Evolutionary conservation across 2,888 invertebrate genomes (phyloP).

Genomic region (Nemapogon koenigi): DNA sequence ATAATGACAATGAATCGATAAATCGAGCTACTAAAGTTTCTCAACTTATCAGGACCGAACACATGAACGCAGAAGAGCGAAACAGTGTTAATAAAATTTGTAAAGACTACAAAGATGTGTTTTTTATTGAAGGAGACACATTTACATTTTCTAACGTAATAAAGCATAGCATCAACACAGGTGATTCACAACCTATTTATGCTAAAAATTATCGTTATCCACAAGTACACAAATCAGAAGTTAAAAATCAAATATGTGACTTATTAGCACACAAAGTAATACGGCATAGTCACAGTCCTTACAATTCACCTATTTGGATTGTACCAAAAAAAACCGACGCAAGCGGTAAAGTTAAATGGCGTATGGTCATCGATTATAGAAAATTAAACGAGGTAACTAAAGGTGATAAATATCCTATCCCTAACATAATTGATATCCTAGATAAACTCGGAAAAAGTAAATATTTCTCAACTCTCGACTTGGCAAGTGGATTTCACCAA

Average conservation of each 20-base stretch:
- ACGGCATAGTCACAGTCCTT: constrained; percentile 7
- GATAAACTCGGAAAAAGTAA: constrained; percentile 17
- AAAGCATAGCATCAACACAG: constrained; percentile 16
- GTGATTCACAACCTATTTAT: constrained; percentile 15
- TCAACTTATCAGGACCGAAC: not conserved
- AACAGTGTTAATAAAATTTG: not conserved
- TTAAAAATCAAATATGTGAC: constrained; percentile 11
- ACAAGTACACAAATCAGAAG: constrained; percentile 16
- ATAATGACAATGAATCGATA: too few relatives aligned
- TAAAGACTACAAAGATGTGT: constrained; percentile 2
- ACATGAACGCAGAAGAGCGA: constrained; percentile 3
- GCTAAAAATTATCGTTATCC: constrained; percentile 18
- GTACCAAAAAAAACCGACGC: constrained; percentile 15
- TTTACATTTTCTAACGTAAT: constrained; percentile 13
- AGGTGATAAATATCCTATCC: constrained; percentile 11
- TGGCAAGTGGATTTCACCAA: constrained; percentile 6
- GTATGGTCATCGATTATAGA: constrained; percentile 10
- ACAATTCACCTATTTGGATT: constrained; percentile 12
- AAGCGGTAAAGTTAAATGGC: constrained; percentile 11
- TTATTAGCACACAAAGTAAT: constrained; percentile 15
- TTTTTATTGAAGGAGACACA: constrained; percentile 5
- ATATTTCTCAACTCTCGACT: constrained; percentile 19
- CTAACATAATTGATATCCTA: constrained; percentile 14
- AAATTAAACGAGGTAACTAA: constrained; percentile 10
- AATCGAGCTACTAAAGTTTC: constrained; percentile 6